Percentiles rank a stretch among this genome's conserved stretches.
Conservation (phyloP, 2,797 vertebrate species). For the Parauchenoglanis punctatus region DNA sequence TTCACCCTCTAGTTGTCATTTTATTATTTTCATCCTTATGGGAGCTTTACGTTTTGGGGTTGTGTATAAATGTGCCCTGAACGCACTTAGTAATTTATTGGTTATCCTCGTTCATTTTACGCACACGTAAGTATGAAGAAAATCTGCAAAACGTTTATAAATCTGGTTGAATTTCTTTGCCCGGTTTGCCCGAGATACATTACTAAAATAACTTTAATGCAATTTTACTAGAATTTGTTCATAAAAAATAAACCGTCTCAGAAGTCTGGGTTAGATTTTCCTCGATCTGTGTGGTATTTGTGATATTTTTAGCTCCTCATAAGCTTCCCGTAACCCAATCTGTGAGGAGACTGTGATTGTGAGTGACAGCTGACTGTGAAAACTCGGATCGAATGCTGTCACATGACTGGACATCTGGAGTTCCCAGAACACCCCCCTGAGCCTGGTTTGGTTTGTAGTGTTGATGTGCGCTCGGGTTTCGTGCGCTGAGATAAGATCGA, state of each 20-base stretch:
- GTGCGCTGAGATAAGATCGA: constrained; percentile 69
- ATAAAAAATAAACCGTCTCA: background rate
- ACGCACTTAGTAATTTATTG: background rate
- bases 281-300: background rate
- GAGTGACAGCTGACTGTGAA: constrained; percentile 67
- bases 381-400: constrained; percentile 59
- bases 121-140: background rate
- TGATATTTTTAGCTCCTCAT: constrained; percentile 41
- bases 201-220: background rate
- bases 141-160: background rate
- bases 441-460: constrained; percentile 59
- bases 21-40: background rate
- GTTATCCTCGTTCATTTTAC: background rate
- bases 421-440: constrained; percentile 64
- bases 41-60: background rate
- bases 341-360: constrained; percentile 43
- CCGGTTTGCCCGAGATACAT: background rate
- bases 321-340: constrained; percentile 35
- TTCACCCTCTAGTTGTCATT: background rate
- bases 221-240: background rate
- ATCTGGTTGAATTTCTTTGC: background rate
- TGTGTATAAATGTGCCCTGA: background rate
- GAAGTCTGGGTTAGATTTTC: background rate
- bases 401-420: constrained; percentile 59
- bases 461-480: constrained; percentile 69